Base-by-base conservation (phyloP, 2,888 invertebrate genomes). In the Rutpela maculata region DNA sequence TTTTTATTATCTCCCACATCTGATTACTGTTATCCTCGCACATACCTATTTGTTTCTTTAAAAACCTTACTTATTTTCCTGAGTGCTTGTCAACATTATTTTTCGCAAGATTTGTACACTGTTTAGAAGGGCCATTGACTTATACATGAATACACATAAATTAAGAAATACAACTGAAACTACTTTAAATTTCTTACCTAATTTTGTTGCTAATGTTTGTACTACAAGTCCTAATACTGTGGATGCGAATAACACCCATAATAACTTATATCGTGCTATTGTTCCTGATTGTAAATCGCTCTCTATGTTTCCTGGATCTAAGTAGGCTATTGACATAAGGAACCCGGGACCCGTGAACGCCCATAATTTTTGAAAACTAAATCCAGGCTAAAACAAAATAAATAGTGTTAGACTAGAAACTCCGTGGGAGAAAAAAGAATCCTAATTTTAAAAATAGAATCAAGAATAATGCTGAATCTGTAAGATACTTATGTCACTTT, bases 281-380 rank as follows among this genome's bases (percentile, higher is more conserved):
- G 95, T 92, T 75, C 97, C 97, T 22, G 95, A 95, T 88, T 96
- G 95, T 55, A 98, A 90, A 91, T 98, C 97, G 60, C 96, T 96
- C 90, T 97, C 97, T 83, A 97, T 96, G 88, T 97, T 98, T 76
- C 97, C 97, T 15, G 97, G 97, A 90, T 97, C 97, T 75, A 97
- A 90, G 89, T 97, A 97, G 15, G 97, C 97, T 86, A 97, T 97
- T 83, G 96, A 96, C 97, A 97, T 97, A 72, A 97, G 91, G 89
- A 97, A 97, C 38, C 97, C 97, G 15, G 97, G 97, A 5, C 97
- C 97, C 0, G 96, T 96, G 88, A 97, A 97, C 19, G 96, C 96
- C 97, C 96, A 97, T 90, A 97, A 90, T 90, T 96, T 97, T 74
- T 94, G 92, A 88, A 95, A 96, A 88, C 95, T 96, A 88, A 97